These are phyloP conservation scores for Lycaena phlaeas DNA, from an alignment of 2,888 invertebrate genomes.

Conservation along the genomic window DNA sequence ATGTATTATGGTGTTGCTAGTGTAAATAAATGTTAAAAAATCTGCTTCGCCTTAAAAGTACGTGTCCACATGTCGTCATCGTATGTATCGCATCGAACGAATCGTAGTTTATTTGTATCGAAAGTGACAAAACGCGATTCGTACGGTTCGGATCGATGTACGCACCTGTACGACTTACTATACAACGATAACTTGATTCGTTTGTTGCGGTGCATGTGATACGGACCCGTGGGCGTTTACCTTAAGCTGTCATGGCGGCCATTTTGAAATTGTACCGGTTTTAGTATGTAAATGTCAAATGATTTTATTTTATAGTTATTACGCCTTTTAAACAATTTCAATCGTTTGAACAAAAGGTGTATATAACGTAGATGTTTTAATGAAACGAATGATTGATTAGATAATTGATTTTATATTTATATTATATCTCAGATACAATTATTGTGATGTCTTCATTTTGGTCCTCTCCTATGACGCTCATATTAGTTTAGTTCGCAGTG, in stretches of 20 bases:
- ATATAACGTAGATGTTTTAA: neutral
- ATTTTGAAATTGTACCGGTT: too few species aligned
- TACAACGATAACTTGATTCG: too few species aligned
- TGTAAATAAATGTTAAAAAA: neutral
- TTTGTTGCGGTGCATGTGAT: too few species aligned
- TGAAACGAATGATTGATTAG: neutral
- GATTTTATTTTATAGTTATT: conserved; percentile 5
- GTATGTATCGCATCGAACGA: too few species aligned
- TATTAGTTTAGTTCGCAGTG: conserved; percentile 5
- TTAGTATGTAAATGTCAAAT: neutral
- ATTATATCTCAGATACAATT: neutral
- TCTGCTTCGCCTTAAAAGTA: neutral
- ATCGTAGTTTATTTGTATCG: too few species aligned
- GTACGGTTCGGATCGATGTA: too few species aligned
- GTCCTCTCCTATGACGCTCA: conserved; percentile 10
- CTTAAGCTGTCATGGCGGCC: too few species aligned
- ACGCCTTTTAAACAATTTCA: conserved; percentile 2
- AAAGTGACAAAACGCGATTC: too few species aligned
- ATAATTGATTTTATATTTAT: neutral
- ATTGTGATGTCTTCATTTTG: neutral
- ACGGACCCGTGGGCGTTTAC: too few species aligned
- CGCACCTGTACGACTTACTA: too few species aligned
- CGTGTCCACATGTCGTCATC: too few species aligned
- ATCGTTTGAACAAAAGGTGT: neutral
- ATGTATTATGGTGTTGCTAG: neutral